Base-by-base conservation (phyloP, 2,797 vertebrate species). In the Neopelma chrysocephalum region DNA sequence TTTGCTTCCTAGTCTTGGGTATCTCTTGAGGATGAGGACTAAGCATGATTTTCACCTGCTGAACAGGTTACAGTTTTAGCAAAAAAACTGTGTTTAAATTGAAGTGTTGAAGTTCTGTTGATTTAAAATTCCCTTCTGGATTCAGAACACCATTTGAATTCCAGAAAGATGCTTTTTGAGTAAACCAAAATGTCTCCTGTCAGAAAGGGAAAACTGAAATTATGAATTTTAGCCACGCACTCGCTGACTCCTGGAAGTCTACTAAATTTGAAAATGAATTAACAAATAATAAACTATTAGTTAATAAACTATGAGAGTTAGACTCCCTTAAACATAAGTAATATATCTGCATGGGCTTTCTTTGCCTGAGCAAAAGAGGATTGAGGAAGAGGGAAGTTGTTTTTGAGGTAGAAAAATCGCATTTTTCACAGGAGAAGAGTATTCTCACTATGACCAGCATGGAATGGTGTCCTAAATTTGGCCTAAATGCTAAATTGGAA, bases 181-280 rank as follows among this genome's bases (percentile, higher is more conserved):
- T 45, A 64, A 92, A 23, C 3, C 34, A 26, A 60, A 72, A 40
- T 27, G 15, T 38, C 5, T 71, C 6, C 64, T 79, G 34, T 15
- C 20, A 60, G 42, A 77, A 84, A 60, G 9, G 25, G 26, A 73
- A 86, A 42, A 43, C 4, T 53, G 45, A 88, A 85, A 14, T 69
- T 23, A 48, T 0, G 0, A 75, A 50, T 86, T 78, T 66, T 47
- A 48, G 19, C 11, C 36, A 36, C 0, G 0, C 6, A 31, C 18
- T 58, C 14, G 10, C 23, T 48, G 36, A 72, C 19, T 83, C 4
- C 18, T 71, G 32, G 8, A 80, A 80, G 14, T 26, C n/a, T 64
- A 26, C 7, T 60, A 29, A 25, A 91, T 75, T 75, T 61, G 34
- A 78, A 93, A 75, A 27, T 56, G 68, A 71, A 82, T 38, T 71